Base-by-base conservation (phyloP, 2,113 vertebrate genomes). In the Silurus meridionalis region DNA sequence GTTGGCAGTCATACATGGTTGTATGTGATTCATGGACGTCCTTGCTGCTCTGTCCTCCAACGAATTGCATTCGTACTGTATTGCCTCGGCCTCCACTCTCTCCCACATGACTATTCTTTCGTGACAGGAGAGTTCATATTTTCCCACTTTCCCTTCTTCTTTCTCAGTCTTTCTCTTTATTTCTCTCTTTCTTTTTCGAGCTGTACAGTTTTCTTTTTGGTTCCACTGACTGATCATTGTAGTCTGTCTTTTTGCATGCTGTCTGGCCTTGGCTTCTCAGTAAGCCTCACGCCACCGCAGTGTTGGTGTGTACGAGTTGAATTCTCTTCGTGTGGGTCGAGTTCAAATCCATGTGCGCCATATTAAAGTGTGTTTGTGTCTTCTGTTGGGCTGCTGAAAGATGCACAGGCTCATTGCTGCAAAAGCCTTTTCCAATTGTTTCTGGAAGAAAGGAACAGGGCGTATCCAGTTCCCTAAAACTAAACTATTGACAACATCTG, bases 301-400 rank as follows among this genome's bases (percentile, higher is more conserved):
- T 88, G 71, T 55, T 19, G 25, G 78, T 57, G 80, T 53, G 61
- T 85, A 75, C 86, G 80, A 88, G 63, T 72, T 55, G 80, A 69
- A 69, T 78, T 50, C 84, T 77, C 57, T 55, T 75, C 83, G 3
- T 28, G 57, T 52, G 74, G 78, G 15, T n/a, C 17, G 63, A 71
- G 61, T 77, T 83, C 53, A 85, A 71, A 69, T 53, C 69, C 87
- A 61, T 77, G 78, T 72, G 61, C 23, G 48, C 77, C 60, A 82
- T 67, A 87, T 85, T 82, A 84, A 87, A 69, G 10, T 72, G 60
- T 46, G 46, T 60, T 50, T 25, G 48, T 52, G 69, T 78, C 50
- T 60, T 48, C 64, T 21, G 8, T 25, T 10, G 64, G 67, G 82
- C 52, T 71, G 84, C 67, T 81, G 85, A 86, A 57, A 58, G 78